phyloP scores from a whole-genome alignment of 2,113 vertebrate genomes.

The Numida meleagris region DNA sequence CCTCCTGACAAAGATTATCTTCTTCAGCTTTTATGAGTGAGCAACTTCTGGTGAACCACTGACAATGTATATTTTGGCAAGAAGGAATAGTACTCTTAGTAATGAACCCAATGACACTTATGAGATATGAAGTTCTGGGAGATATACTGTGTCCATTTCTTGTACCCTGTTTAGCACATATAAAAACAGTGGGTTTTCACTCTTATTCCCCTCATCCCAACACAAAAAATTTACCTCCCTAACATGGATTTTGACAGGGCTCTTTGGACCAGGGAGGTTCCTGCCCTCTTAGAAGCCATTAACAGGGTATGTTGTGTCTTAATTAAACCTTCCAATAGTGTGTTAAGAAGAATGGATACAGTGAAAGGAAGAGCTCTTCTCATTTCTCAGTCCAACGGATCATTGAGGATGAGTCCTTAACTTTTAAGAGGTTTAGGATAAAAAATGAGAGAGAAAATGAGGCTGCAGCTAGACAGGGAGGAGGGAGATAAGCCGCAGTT shows the following conservation, averaged over 20 bases:
- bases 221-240: not conserved
- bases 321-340: not conserved
- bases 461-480: not conserved
- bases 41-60: not conserved
- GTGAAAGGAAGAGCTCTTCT: not conserved
- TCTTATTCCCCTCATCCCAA: not conserved
- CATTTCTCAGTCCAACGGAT: not conserved
- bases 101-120: not conserved
- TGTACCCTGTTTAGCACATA: not conserved
- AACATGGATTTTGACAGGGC: not conserved
- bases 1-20: not conserved
- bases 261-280: not conserved
- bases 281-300: not conserved
- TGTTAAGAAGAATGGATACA: not conserved
- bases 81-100: not conserved
- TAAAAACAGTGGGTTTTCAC: not conserved
- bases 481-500: not conserved
- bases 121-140: not conserved
- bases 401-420: rapidly evolving
- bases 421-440: rapidly evolving
- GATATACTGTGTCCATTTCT: not conserved
- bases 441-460: not conserved
- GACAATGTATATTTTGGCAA: not conserved
- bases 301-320: not conserved
- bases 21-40: rapidly evolving